A percentile compares a stretch with the other conserved stretches of the same genome.
Conservation (phyloP, 2,888 invertebrate species). For the Seira sanloemensis region DNA sequence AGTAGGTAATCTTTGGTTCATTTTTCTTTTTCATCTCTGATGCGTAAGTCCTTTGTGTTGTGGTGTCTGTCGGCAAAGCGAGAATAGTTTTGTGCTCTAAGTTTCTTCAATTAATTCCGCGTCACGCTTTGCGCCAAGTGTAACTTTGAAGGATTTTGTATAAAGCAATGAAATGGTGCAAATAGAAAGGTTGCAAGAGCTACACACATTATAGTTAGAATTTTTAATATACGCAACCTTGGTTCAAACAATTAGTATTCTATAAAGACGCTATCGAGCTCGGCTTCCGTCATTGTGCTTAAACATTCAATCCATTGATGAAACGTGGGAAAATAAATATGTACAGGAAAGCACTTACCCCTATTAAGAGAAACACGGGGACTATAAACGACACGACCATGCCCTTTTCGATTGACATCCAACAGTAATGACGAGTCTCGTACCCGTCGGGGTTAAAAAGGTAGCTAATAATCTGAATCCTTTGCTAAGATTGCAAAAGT, state of each 20-base stretch:
- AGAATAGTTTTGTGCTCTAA: not conserved
- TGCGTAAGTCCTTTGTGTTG: not conserved
- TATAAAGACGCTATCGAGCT: too few relatives aligned
- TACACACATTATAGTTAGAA: too few relatives aligned
- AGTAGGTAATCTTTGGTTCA: conserved; percentile 42
- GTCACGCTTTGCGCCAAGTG: not conserved
- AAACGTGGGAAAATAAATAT: too few relatives aligned
- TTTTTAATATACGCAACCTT: too few relatives aligned
- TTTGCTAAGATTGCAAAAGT: conserved; percentile 74
- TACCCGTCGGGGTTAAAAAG: conserved; percentile 83
- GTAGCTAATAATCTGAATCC: conserved; percentile 80
- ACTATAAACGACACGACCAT: conserved; percentile 87
- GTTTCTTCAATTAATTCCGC: conserved; percentile 1
- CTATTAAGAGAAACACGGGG: conserved; percentile 82
- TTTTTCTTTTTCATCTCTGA: conserved; percentile 38
- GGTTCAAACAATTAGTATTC: too few relatives aligned
- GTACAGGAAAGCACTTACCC: conserved; percentile 80
- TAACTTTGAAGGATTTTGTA: not conserved
- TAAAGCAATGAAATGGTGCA: too few relatives aligned
- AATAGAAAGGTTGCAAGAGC: too few relatives aligned
- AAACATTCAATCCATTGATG: too few relatives aligned
- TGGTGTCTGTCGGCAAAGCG: not conserved
- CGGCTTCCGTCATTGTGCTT: too few relatives aligned
- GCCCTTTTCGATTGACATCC: conserved; percentile 86
- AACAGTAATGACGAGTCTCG: conserved; percentile 85